Evolutionary conservation across 1,140 invertebrate genomes (phyloP).

Genomic region (Drepana arcuata): DNA sequence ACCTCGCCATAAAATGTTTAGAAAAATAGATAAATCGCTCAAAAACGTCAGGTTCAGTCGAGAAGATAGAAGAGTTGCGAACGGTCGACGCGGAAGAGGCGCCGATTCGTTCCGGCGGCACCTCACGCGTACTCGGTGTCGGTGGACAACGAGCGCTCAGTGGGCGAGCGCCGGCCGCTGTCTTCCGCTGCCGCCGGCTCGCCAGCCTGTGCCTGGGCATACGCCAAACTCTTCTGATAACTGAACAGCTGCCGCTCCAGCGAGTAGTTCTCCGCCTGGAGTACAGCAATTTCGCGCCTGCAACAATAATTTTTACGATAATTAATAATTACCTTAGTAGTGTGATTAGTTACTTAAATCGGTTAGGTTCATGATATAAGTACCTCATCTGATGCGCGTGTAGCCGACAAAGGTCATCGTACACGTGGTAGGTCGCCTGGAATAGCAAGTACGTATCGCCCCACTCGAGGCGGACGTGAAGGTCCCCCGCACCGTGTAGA

Average conservation of each 20-base stretch:
- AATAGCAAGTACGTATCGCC: conserved; percentile 88
- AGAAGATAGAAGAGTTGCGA: conserved; percentile 55
- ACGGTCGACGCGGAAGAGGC: conserved; percentile 56
- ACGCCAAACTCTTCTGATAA: conserved; percentile 89
- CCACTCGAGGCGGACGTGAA: conserved; percentile 89
- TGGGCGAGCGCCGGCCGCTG: conserved; percentile 63
- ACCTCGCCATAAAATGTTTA: conserved; percentile 68
- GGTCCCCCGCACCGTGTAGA: conserved; percentile 82
- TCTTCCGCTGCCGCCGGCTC: conserved; percentile 63
- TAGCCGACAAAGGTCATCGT: conserved; percentile 87
- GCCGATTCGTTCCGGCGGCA: conserved; percentile 22
- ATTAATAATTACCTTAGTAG: too few species aligned
- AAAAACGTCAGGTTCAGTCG: conserved; percentile 69
- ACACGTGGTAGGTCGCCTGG: conserved; percentile 89
- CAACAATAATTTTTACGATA: conserved; percentile 10
- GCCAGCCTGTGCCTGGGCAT: conserved; percentile 76
- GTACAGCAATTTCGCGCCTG: conserved; percentile 85
- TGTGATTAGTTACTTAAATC: background rate
- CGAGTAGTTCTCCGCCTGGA: conserved; percentile 90
- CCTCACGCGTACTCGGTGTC: conserved; percentile 84
- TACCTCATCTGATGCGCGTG: conserved; percentile 91
- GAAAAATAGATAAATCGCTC: conserved; percentile 72
- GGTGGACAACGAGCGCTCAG: conserved; percentile 77
- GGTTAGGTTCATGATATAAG: conserved; percentile 1
- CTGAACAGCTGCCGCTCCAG: conserved; percentile 89